These are phyloP conservation scores for Microchrysa polita DNA, from an alignment of 2,888 invertebrate genomes.

Conservation along the genomic window DNA sequence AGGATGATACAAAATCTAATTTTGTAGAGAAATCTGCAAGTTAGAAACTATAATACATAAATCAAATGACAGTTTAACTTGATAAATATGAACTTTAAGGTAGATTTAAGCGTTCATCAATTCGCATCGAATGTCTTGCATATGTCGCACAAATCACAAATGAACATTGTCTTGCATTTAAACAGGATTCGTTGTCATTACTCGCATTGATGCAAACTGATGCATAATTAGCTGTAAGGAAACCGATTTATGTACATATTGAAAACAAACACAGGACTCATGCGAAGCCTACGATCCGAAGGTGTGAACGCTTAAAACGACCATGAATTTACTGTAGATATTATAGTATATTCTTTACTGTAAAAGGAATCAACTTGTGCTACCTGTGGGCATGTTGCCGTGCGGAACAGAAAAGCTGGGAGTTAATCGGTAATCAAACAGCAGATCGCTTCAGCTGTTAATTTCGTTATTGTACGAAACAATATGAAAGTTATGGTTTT, in stretches of 20 bases:
- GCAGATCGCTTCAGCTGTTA: no score
- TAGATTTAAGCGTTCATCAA: constrained; percentile 3
- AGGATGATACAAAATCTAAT: constrained; percentile 26
- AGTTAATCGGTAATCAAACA: constrained; percentile 4
- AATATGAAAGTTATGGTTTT: not conserved
- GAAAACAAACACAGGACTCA: constrained; percentile 9
- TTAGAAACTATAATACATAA: not conserved
- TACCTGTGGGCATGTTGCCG: not conserved
- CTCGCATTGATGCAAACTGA: not conserved
- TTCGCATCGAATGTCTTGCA: constrained; percentile 24
- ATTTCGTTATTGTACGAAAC: constrained; percentile 2
- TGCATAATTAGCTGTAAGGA: not conserved
- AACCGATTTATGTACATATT: not conserved
- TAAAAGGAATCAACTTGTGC: constrained; percentile 2
- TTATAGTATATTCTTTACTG: not conserved
- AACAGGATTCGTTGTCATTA: no score
- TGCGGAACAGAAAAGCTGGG: not conserved
- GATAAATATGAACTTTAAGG: not conserved
- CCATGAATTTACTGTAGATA: not conserved
- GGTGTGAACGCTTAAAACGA: constrained; percentile 4
- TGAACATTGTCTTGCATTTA: not conserved
- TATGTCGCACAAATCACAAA: constrained; percentile 27
- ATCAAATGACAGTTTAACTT: constrained; percentile 24
- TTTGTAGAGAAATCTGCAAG: constrained; percentile 8
- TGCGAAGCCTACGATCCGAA: constrained; percentile 3